Conservation (phyloP, 2,113 vertebrate genomes). For the Ceratotherium simum region DNA sequence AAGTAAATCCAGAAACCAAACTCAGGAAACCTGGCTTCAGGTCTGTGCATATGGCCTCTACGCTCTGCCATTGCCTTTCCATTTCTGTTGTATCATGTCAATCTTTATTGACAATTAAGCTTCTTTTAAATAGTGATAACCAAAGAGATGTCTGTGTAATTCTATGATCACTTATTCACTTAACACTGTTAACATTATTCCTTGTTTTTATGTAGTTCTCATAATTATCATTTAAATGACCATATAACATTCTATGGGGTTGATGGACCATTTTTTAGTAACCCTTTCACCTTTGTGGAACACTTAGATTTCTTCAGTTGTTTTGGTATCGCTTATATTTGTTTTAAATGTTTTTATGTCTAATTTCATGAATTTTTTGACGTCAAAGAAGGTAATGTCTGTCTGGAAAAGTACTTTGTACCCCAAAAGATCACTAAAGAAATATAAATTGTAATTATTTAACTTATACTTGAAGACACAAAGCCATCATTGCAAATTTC, state of each 20-base stretch:
- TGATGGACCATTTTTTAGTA: not conserved
- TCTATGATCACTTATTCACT: not conserved
- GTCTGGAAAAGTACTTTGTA: not conserved
- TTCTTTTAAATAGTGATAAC: not conserved
- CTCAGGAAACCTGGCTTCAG: not conserved
- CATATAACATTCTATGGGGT: not conserved
- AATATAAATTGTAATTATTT: slow-evolving; percentile 33
- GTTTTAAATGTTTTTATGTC: not conserved
- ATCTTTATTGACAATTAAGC: not conserved
- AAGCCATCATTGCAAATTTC: not conserved
- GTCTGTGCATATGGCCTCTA: not conserved
- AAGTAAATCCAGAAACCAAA: not conserved
- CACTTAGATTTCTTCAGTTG: not conserved
- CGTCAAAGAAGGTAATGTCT: not conserved
- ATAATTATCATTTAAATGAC: not conserved
- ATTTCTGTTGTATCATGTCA: not conserved
- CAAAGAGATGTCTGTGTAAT: not conserved
- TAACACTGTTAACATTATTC: not conserved
- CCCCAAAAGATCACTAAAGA: not conserved
- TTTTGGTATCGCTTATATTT: not conserved
- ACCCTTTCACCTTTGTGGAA: not conserved
- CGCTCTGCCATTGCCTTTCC: not conserved
- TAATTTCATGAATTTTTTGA: slow-evolving; percentile 4
- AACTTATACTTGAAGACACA: not conserved
- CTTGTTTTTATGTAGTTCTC: not conserved